Evolutionary conservation across 2,888 invertebrate species (phyloP).

Genomic region (Copidosoma aretas): DNA sequence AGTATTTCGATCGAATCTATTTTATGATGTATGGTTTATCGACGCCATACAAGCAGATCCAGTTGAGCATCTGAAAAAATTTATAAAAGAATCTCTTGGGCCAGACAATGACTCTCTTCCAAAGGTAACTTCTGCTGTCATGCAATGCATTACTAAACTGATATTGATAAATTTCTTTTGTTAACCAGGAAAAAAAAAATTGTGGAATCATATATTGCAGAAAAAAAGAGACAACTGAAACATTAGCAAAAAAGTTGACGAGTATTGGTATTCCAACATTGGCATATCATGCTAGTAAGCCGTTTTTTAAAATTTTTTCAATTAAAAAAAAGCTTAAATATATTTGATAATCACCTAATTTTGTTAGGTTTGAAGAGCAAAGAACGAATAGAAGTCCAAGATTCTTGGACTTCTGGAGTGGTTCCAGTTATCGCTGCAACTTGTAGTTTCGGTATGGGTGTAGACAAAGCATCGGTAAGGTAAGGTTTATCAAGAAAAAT

Average conservation of each 20-base stretch:
- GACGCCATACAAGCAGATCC: slow-evolving; percentile 84
- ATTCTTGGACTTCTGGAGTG: slow-evolving; percentile 89
- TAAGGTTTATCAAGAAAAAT: slow-evolving; percentile 48
- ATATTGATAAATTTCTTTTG: not conserved
- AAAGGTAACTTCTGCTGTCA: slow-evolving; percentile 43
- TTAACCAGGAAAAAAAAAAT: slow-evolving; percentile 61
- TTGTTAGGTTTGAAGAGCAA: slow-evolving; percentile 71
- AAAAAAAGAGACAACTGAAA: slow-evolving; percentile 88
- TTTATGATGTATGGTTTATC: slow-evolving; percentile 91
- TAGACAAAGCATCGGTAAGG: slow-evolving; percentile 93
- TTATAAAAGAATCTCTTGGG: slow-evolving; percentile 73
- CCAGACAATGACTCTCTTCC: slow-evolving; percentile 62
- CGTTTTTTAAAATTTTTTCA: not conserved
- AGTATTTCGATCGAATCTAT: slow-evolving; percentile 91
- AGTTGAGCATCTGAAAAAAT: slow-evolving; percentile 78
- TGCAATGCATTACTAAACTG: too few species aligned
- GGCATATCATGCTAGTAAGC: slow-evolving; percentile 89
- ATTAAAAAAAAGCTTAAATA: not conserved
- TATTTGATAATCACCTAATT: slow-evolving; percentile 17
- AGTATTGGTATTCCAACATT: slow-evolving; percentile 77
- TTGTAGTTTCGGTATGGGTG: slow-evolving; percentile 99
- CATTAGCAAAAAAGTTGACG: slow-evolving; percentile 78
- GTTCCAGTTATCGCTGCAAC: slow-evolving; percentile 94
- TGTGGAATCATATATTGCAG: slow-evolving; percentile 96
- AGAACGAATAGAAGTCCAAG: slow-evolving; percentile 81